Base-by-base conservation (phyloP, 2,113 vertebrate species). In the Hippopotamus amphibius region DNA sequence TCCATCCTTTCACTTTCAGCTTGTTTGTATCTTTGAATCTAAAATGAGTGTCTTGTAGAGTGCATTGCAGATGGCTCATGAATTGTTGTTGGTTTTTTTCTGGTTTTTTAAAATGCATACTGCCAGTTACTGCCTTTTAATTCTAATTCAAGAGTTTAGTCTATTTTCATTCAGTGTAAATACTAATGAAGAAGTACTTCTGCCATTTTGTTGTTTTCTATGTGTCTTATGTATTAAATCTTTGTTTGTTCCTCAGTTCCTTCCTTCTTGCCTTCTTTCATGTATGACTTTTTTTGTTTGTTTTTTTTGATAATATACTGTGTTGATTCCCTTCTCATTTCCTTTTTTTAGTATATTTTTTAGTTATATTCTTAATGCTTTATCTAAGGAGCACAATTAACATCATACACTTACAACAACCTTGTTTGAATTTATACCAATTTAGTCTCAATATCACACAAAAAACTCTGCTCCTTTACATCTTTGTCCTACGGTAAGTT, bases 301-400 rank as follows among this genome's bases (percentile, higher is more conserved):
- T 22, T 55, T 22, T 59, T 59, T 22, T 24, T 22, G 21, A 28
- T 43, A 50, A 63, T 61, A 37, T 43, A 28, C 76, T 79, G 17
- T 79, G 4, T 53, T 53, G 50, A 79, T 53, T 79, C 19, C 6
- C 17, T n/a, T 91, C 26, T 77, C 17, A 68, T 85, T 79, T 41
- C 19, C 24, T 59, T 90, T 59, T 90, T 59, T n/a, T n/a, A 59
- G 28, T 95, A 12, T 86, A 10, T 68, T 74, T 92, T 95, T 74
- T 12, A n/a, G 13, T 59, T 74, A 22, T 66, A 66, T 74, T 92
- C 57, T 66, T 88, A 50, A 83, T 50, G 16, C 13, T 76, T 76
- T 48, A n/a, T 72, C 43, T 80, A 81, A 24, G 37, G 11, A 66
- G 13, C 48, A 68, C 53, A 93, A 4, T 48, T 57, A 76, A 93